Conservation (phyloP, 2,797 vertebrate genomes). For the Acridotheres tristis region DNA sequence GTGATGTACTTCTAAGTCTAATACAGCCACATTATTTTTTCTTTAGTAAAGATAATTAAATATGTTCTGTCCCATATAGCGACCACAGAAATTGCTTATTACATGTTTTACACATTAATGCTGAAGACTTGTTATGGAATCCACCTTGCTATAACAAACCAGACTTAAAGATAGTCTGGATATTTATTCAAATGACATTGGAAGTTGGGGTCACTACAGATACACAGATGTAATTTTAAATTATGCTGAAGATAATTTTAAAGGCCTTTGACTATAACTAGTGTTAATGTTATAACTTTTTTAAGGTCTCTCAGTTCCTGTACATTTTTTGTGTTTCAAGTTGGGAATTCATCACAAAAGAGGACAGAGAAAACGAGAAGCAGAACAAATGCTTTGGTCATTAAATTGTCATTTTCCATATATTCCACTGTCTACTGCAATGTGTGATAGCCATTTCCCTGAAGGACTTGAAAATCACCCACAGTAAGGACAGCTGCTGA, state of each 20-base stretch:
- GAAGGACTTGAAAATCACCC: neutral
- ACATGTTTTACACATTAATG: neutral
- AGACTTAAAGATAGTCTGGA: neutral
- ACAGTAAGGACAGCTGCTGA: neutral
- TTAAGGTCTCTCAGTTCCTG: neutral
- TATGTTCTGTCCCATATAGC: neutral
- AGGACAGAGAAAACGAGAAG: neutral
- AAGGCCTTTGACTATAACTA: neutral
- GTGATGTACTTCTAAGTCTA: neutral
- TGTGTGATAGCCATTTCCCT: neutral
- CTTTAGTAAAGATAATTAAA: neutral
- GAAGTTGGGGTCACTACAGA: neutral
- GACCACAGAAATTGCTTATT: neutral
- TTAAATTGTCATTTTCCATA: neutral
- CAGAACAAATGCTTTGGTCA: neutral
- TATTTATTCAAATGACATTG: neutral
- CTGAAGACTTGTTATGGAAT: neutral
- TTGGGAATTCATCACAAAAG: neutral
- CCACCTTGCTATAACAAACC: neutral
- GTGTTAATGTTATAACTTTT: neutral
- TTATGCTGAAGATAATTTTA: neutral
- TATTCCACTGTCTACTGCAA: neutral
- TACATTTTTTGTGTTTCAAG: neutral
- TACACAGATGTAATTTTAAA: neutral
- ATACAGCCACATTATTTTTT: neutral